Evolutionary conservation across 2,113 vertebrate species (phyloP), one percentile per base, ranked within the genome.

Genomic region (Entomyzon cyanotis): DNA sequence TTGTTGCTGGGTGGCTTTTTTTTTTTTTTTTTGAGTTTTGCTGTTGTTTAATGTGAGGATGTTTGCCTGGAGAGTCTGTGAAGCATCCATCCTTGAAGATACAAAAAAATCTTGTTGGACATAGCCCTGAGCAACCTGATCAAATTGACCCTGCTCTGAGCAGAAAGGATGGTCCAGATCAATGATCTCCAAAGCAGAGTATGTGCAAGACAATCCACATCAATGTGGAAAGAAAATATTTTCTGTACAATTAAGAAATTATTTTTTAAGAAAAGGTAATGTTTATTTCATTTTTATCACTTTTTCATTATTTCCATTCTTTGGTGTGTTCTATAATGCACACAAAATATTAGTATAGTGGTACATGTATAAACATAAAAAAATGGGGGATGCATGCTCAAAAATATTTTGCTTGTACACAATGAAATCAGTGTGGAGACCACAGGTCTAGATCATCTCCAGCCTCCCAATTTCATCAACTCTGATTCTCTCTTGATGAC

Each of bases 171-270:
- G 18, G 33, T 52, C 30, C 33, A 70, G 19, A 62, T 31, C 59
- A 73, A 39, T n/a, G 17, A 62, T 37, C 27, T 68, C 47, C 31
- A 39, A 46, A 88, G 69, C 16, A 28, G 21, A 58, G 9, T 5
- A 22, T 58, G 22, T 0, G 0, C 11, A n/a, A 58, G 31, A 56
- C n/a, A 63, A 76, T 17, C 27, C 20, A 62, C 1, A 0, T 41
- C 19, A 39, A 65, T 11, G 10, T 33, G 8, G n/a, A 19, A 71
- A 76, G 27, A 70, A 60, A 87, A 50, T 41, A 49, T 30, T 53
- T 78, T 84, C 49, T 79, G 11, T 35, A n/a, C 11, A n/a, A 44
- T 74, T 78, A 92, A 44, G 12, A 68, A 37, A 31, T 33, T 5
- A 7, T 12, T 28, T 35, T 37, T 6, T 5, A 7, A 69, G 19